A percentile compares a stretch with the other conserved stretches of the same genome.
Conservation (phyloP, 2,113 vertebrate species). For the Percopsis transmontana region DNA sequence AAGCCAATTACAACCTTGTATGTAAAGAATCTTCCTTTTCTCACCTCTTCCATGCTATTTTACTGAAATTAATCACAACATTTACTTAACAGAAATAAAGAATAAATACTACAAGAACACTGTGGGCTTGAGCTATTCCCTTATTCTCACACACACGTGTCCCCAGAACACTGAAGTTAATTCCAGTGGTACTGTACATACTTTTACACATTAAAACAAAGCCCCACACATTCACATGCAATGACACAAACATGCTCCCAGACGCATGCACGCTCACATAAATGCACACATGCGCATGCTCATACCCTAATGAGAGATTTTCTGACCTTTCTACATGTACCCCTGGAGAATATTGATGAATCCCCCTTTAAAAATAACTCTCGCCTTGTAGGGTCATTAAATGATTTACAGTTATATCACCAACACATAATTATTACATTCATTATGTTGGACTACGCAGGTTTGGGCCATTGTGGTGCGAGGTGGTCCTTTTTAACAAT, state of each 20-base stretch:
- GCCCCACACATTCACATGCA: constrained; percentile 29
- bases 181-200: background rate
- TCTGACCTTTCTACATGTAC: constrained; percentile 75
- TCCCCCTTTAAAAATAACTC: constrained; percentile 80
- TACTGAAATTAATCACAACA: constrained; percentile 31
- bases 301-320: constrained; percentile 72
- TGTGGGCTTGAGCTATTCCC: background rate
- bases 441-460: constrained; percentile 67
- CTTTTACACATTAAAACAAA: constrained; percentile 6
- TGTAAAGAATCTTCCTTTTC: background rate
- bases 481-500: constrained; percentile 40
- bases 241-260: constrained; percentile 24
- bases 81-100: background rate
- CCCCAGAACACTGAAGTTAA: background rate
- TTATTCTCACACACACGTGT: background rate
- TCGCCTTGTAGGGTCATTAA: constrained; percentile 74
- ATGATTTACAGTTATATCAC: constrained; percentile 79
- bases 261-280: constrained; percentile 35
- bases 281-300: constrained; percentile 36
- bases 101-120: no score
- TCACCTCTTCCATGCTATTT: constrained; percentile 25
- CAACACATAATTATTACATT: constrained; percentile 75
- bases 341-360: constrained; percentile 81
- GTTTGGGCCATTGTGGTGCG: constrained; percentile 39
- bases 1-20: no score